Evolutionary conservation across 2,797 vertebrate species (phyloP).

Genomic region (Novumbra hubbsi): DNA sequence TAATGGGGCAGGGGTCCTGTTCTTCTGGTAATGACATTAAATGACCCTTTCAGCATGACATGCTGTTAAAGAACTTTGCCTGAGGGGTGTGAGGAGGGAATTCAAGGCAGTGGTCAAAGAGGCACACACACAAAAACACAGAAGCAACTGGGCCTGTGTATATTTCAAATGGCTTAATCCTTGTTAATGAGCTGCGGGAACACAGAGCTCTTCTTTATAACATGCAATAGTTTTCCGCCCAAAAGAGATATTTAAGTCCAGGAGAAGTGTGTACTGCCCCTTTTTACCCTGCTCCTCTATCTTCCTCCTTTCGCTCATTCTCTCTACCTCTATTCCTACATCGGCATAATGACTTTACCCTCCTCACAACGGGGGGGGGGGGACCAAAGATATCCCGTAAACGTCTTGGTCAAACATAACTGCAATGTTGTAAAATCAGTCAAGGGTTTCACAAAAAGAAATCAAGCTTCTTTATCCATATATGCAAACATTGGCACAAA

Average conservation of each 20-base stretch:
- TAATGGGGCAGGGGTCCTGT: constrained; percentile 70
- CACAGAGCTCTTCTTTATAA: background rate
- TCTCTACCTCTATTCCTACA: constrained; percentile 47
- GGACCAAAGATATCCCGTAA: constrained; percentile 22
- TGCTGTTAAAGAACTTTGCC: constrained; percentile 73
- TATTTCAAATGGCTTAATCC: background rate
- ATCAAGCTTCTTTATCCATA: background rate
- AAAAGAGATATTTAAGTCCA: constrained; percentile 10
- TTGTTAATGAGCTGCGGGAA: background rate
- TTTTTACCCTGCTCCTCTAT: constrained; percentile 20
- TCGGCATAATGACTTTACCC: constrained; percentile 63
- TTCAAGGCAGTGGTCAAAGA: constrained; percentile 72
- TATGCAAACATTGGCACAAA: constrained; percentile 3
- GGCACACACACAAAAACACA: constrained; percentile 36
- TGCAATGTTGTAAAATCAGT: background rate
- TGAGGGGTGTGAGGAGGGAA: constrained; percentile 62
- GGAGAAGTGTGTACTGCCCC: constrained; percentile 4
- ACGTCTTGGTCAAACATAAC: constrained; percentile 8
- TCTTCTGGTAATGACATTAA: constrained; percentile 84
- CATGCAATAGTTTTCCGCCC: no score
- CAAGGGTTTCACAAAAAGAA: constrained; percentile 9
- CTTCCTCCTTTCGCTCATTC: constrained; percentile 7
- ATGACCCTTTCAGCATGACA: constrained; percentile 74
- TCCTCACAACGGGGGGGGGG: constrained; percentile 45
- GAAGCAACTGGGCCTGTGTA: background rate